phyloP scores from a whole-genome alignment of 2,888 invertebrate genomes.

The Hemaris fuciformis region DNA sequence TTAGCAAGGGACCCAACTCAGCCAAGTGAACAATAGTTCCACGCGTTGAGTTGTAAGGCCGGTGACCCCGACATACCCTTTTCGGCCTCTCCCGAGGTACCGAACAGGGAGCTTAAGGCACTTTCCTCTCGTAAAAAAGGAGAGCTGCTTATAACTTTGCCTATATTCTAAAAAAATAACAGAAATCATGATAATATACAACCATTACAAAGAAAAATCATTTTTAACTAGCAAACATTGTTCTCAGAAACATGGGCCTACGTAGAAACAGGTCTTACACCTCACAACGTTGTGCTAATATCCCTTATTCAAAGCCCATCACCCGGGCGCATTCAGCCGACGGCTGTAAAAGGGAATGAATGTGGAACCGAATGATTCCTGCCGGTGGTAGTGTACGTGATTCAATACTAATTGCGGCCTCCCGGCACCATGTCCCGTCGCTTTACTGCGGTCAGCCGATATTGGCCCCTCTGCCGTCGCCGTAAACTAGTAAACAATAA shows the following conservation, averaged over 20 bases:
- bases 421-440: constrained; percentile 27
- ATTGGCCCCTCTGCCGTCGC: constrained; percentile 19
- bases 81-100: too few species aligned
- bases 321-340: background rate
- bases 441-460: constrained; percentile 40
- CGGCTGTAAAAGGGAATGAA: constrained; percentile 1
- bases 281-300: background rate
- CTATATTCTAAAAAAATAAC: too few species aligned
- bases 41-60: too few species aligned
- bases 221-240: background rate
- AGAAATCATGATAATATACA: too few species aligned
- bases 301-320: constrained; percentile 1
- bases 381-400: constrained; percentile 17
- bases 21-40: too few species aligned
- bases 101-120: too few species aligned
- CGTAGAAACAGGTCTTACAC: background rate
- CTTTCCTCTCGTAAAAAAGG: too few species aligned
- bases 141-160: too few species aligned
- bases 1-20: too few species aligned
- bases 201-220: background rate
- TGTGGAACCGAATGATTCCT: constrained; percentile 4
- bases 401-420: constrained; percentile 38
- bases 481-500: constrained; percentile 10
- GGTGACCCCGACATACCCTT: too few species aligned
- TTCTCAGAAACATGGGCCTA: background rate